These are phyloP conservation scores for Orius insidiosus DNA, from an alignment of 1,140 invertebrate genomes.

Conservation along the genomic window DNA sequence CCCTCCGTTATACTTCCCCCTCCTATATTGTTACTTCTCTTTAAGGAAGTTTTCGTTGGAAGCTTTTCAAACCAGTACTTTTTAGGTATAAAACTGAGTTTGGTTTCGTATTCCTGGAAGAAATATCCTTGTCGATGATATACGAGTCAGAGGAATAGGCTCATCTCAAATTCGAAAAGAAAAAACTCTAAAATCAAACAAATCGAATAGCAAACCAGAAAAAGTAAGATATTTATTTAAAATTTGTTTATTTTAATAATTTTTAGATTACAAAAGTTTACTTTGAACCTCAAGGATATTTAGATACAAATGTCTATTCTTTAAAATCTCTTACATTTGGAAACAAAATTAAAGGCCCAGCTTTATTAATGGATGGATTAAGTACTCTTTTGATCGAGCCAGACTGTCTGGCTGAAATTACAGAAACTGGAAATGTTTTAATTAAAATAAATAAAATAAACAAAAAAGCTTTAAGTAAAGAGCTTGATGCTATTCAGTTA, in stretches of 20 bases:
- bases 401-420: conserved; percentile 49
- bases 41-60: no score
- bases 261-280: conserved; percentile 35
- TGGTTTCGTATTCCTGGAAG: conserved; percentile 75
- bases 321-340: conserved; percentile 49
- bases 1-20: no score
- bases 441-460: conserved; percentile 37
- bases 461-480: conserved; percentile 26
- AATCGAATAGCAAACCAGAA: no score
- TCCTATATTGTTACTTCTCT: no score
- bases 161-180: conserved; percentile 35
- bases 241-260: no score
- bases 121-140: conserved; percentile 79
- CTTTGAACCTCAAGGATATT: conserved; percentile 58
- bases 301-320: conserved; percentile 60
- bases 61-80: no score
- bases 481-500: conserved; percentile 80
- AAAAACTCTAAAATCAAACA: background rate
- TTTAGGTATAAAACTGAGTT: conserved; percentile 80
- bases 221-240: no score
- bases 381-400: conserved; percentile 93
- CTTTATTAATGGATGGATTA: conserved; percentile 84
- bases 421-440: conserved; percentile 53
- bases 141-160: conserved; percentile 74
- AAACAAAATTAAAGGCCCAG: conserved; percentile 65